phyloP scores from a whole-genome alignment of 2,113 vertebrate species.

The Engystomops pustulosus region DNA sequence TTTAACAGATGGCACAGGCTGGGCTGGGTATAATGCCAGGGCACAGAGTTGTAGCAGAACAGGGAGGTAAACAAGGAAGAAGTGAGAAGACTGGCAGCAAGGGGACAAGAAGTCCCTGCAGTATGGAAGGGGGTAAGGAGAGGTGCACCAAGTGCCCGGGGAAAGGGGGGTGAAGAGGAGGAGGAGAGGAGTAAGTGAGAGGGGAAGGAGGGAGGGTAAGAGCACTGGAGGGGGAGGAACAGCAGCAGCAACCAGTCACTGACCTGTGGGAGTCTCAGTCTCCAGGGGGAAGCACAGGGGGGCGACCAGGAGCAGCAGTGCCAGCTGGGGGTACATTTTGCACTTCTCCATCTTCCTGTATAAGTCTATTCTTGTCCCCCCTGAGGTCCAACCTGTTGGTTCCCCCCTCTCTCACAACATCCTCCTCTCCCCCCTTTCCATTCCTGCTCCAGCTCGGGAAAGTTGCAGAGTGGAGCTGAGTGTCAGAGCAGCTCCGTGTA shows the following conservation, averaged over 20 bases:
- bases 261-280: constrained; percentile 59
- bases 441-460: constrained; percentile 49
- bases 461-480: constrained; percentile 57
- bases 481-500: constrained; percentile 38
- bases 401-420: constrained; percentile 26
- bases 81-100: not conserved
- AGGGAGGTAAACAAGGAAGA: not conserved
- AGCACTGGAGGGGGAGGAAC: constrained; percentile 44
- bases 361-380: not conserved
- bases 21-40: not conserved
- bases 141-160: constrained; percentile 23
- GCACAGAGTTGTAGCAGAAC: not conserved
- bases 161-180: constrained; percentile 4
- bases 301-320: constrained; percentile 45
- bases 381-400: constrained; percentile 15
- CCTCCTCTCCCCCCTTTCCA: constrained; percentile 28
- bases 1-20: not conserved
- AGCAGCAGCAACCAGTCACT: constrained; percentile 45
- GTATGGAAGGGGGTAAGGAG: not conserved
- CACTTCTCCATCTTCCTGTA: not conserved
- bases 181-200: constrained; percentile 18
- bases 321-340: constrained; percentile 47
- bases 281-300: constrained; percentile 57
- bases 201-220: constrained; percentile 9
- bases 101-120: not conserved